Base-by-base conservation (phyloP, 1,140 invertebrate species). In the Caenorhabditis inopinata region DNA sequence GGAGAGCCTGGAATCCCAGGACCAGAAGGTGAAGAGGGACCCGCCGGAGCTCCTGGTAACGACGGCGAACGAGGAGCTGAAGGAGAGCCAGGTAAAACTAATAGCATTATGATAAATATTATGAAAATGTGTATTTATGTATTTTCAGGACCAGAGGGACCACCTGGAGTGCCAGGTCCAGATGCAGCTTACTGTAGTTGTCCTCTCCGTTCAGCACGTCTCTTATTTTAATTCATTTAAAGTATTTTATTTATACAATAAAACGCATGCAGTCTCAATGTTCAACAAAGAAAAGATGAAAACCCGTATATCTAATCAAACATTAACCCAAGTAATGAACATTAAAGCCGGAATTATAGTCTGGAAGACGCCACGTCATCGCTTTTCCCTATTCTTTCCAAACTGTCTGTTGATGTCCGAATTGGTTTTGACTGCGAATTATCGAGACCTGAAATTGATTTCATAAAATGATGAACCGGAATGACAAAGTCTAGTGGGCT, bases 361-460 rank as follows among this genome's bases (percentile, higher is more conserved):
- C 58, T n/a, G 32, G 58, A 68, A 35, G 58, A 68, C 6, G 32
- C 18, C 0, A 68, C 58, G 12, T 68, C 58, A 18, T 68, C 58
- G n/a, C 21, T 68, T 38, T n/a, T 21, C 2, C 58, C 58, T 2
- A 68, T 68, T 21, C 58, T 35, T 21, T 68, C 58, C 32, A 68
- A 68, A 68, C 58, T 68, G n/a, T 68, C 58, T n/a, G 58, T 68
- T 23, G 58, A 68, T 38, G 58, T 68, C 9, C 58, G 58, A 68
- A 68, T 68, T 21, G 58, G 58, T 38, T 68, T 68, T 29, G 58
- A 68, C 11, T 68, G 58, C 1, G 21, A 11, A 42, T 68, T 32
- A 68, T 68, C 58, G 14, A 68, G 58, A 38, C 58, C 58, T 68
- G 58, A 42, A 58, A 14, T 42, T n/a, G 14, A 42, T 42, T 42